Evolutionary conservation across 2,888 invertebrate genomes (phyloP), one percentile per base, ranked within the genome.

Genomic region (Thalpophila matura): DNA sequence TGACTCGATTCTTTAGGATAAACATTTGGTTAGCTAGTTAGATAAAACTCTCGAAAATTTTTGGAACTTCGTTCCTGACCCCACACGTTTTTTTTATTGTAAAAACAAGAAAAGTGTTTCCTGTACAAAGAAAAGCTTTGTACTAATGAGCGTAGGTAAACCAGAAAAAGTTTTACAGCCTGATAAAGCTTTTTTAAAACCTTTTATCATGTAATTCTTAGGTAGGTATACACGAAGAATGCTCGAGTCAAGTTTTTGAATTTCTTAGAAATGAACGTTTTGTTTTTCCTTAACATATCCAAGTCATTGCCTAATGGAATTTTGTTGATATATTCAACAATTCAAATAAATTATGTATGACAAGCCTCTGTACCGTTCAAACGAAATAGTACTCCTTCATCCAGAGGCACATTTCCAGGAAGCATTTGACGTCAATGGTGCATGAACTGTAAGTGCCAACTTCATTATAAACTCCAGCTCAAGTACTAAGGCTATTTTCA

Each of bases 401-500:
- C 40, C 35, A 58, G 22, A 55, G 24, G 16, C 14, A 37, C n/a
- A 37, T 12, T 71, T 78, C 64, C 64, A 62, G 61, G 64, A 71
- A 78, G 50, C 47, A 50, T 64, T 60, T 65, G 64, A 65, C 57
- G 64, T 78, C 75, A 74, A 56, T 74, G 51, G 64, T 56, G 63
- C 50, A 67, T 62, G 61, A 33, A 33, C 51, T 56, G 42, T 67
- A 64, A 78, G 46, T 71, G 67, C 76, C 59, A 75, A 77, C 68
- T 76, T 67, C 63, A 62, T 75, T 64, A 75, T 50, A 40, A 78
- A 49, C 61, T 71, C 33, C 38, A 74, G 37, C 62, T 73, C 55
- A 65, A 77, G 80, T 63, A 47, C 46, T 61, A 24, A 35, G 12
- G 57, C 57, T 79, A 74, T 81, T 76, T 75, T 40, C 51, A 68